These are phyloP conservation scores for Papilio glaucus DNA, from an alignment of 1,140 invertebrate genomes.

Conservation along the genomic window DNA sequence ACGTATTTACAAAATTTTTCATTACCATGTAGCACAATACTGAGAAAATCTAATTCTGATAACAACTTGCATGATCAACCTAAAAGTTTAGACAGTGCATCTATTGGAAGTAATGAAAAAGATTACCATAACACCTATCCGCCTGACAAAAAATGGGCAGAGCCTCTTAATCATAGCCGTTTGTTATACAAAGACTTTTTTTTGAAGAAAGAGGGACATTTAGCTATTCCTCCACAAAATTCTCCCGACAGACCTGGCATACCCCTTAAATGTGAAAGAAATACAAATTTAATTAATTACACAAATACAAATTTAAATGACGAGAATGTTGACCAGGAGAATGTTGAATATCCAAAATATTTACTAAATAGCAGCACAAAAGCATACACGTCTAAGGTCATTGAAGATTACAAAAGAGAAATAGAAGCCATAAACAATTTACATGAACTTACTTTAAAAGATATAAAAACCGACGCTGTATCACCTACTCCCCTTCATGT, in stretches of 20 bases:
- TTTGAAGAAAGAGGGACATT: slow-evolving; percentile 70
- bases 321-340: slow-evolving; percentile 43
- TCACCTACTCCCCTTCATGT: slow-evolving; percentile 72
- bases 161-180: slow-evolving; percentile 72
- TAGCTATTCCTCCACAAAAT: slow-evolving; percentile 67
- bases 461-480: slow-evolving; percentile 74
- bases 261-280: slow-evolving; percentile 50
- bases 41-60: slow-evolving; percentile 54
- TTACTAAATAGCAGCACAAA: slow-evolving; percentile 76
- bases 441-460: slow-evolving; percentile 79
- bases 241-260: slow-evolving; percentile 58
- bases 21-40: slow-evolving; percentile 55
- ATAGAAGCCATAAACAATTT: slow-evolving; percentile 79
- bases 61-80: slow-evolving; percentile 56
- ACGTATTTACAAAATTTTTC: slow-evolving; percentile 57
- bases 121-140: slow-evolving; percentile 51
- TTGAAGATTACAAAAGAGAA: slow-evolving; percentile 83
- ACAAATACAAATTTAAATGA: slow-evolving; percentile 44
- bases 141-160: slow-evolving; percentile 57
- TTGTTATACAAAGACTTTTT: slow-evolving; percentile 78
- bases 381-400: slow-evolving; percentile 81
- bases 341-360: slow-evolving; percentile 76
- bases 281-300: too few relatives aligned
- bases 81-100: slow-evolving; percentile 66
- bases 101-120: slow-evolving; percentile 54